Evolutionary conservation across 2,113 vertebrate genomes (phyloP).

Genomic region (Azemiops feae): DNA sequence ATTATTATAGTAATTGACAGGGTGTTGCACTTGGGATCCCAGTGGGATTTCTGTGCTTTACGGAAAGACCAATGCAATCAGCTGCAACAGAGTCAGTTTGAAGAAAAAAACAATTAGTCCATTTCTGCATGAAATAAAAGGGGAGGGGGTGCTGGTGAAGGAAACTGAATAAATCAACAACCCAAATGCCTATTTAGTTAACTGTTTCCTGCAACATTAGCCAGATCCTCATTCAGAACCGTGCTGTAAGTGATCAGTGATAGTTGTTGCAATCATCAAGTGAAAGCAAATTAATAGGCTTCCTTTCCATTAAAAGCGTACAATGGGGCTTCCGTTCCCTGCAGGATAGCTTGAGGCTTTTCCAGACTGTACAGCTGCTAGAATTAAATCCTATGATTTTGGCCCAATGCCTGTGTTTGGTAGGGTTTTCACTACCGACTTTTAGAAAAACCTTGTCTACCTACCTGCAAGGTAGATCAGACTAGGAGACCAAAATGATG

Average conservation of each 20-base stretch:
- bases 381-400: background rate
- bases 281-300: background rate
- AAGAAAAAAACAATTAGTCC: background rate
- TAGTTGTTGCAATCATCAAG: background rate
- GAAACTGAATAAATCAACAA: background rate
- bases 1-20: slow-evolving; percentile 28
- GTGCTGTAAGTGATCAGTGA: background rate
- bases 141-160: background rate
- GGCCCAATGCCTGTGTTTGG: background rate
- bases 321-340: background rate
- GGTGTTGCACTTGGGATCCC: slow-evolving; percentile 15
- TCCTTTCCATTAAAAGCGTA: background rate
- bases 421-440: background rate
- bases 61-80: slow-evolving; percentile 25
- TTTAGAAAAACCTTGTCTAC: background rate
- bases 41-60: background rate
- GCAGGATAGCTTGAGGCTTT: background rate
- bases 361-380: background rate
- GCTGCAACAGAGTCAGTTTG: background rate
- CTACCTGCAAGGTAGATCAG: background rate
- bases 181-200: background rate
- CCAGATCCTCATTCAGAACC: background rate
- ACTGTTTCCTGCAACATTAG: slow-evolving; percentile 7
- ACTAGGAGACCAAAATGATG: background rate
- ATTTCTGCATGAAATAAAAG: background rate